These are phyloP conservation scores for Eilema depressum DNA, from an alignment of 2,888 invertebrate genomes.

Conservation along the genomic window DNA sequence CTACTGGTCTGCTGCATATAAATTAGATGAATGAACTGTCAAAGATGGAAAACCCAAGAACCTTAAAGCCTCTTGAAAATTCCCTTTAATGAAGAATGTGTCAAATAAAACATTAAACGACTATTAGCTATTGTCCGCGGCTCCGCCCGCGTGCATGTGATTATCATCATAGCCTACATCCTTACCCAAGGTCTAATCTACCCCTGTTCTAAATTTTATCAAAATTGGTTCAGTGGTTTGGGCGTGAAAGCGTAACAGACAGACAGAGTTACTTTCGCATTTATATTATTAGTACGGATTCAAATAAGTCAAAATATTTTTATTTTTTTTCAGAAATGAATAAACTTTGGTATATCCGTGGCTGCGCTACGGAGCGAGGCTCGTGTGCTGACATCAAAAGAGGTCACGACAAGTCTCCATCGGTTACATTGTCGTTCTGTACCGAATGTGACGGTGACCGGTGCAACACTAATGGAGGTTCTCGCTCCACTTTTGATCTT, in stretches of 20 bases:
- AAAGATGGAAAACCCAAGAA: too few relatives aligned
- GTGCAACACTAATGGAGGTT: slow-evolving; percentile 65
- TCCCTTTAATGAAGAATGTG: not conserved
- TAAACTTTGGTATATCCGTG: slow-evolving; percentile 67
- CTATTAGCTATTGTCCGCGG: too few relatives aligned
- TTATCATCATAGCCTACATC: too few relatives aligned
- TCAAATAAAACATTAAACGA: not conserved
- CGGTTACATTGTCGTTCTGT: slow-evolving; percentile 64
- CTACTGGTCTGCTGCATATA: not conserved
- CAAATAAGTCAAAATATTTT: too few relatives aligned
- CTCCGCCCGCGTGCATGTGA: too few relatives aligned
- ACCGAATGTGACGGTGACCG: slow-evolving; percentile 70
- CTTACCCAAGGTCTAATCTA: too few relatives aligned
- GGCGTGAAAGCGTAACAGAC: too few relatives aligned
- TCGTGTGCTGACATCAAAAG: slow-evolving; percentile 68
- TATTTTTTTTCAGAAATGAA: slow-evolving; percentile 62
- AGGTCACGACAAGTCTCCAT: slow-evolving; percentile 53
- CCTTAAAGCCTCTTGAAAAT: too few relatives aligned
- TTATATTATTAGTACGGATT: too few relatives aligned
- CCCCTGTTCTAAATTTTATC: too few relatives aligned
- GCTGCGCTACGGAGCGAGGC: slow-evolving; percentile 73
- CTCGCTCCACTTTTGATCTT: slow-evolving; percentile 58
- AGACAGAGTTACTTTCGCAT: too few relatives aligned
- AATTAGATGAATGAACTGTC: not conserved
- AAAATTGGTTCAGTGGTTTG: too few relatives aligned